Evolutionary conservation across 1,140 invertebrate genomes (phyloP), one percentile per base, ranked within the genome.

Genomic region (Brachionus manjavacas): DNA sequence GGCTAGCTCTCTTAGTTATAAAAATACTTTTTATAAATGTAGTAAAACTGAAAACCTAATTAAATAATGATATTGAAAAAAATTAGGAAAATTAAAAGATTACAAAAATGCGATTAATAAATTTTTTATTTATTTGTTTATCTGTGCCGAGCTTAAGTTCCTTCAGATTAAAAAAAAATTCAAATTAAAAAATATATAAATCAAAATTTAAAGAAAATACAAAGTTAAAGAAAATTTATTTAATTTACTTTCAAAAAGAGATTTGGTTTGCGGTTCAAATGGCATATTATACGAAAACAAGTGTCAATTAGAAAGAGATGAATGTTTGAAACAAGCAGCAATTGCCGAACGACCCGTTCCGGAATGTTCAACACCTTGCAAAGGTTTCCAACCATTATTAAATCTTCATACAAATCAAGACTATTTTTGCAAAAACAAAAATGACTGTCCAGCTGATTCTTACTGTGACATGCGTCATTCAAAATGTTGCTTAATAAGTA

Each of bases 371-470:
- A 93, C 94, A 86, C 94, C 95, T 0, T 96, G 95, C 88, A 94
- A 94, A 88, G 95, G 94, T 11, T 93, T 93, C 86, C 89, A 92
- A 79, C 94, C 94, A 12, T 89, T 96, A 86, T 87, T 92, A 55
- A 93, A 95, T 89, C 90, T 91, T 31, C 89, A 91, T 4, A 93
- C 92, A 31, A 92, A 93, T 2, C 91, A 92, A 81, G 94, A 96
- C 88, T 93, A 94, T 86, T 93, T 94, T 89, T 96, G 95, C 89
- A 94, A 94, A n/a, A 94, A 92, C 87, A 93, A 93, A 1, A 92
- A 92, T 4, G 91, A 92, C 86, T 96, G 95, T 88, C 95, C 95
- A 6, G 90, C 92, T 1, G 85, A 85, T 20, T 88, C 87, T 43
- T 89, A 88, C 81, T 89, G 88, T 84, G 72, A 76, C 14, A 76